phyloP scores from a whole-genome alignment of 1,140 invertebrate species.

The Lordiphosa stackelbergi region DNA sequence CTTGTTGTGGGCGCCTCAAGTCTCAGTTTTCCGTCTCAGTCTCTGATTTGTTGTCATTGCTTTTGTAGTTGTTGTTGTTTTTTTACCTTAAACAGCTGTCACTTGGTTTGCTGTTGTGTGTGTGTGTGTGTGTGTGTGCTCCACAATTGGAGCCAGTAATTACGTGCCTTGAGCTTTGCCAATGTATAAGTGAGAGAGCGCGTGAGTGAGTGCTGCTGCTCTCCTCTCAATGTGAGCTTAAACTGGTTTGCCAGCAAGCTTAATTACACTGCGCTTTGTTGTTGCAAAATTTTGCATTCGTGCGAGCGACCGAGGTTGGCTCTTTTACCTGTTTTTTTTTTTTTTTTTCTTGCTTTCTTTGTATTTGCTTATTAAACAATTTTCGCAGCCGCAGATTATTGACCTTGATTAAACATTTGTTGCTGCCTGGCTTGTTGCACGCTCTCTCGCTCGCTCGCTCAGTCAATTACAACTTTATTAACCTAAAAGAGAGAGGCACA shows the following conservation, averaged over 20 bases:
- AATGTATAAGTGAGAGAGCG: constrained; percentile 5
- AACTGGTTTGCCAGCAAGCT: constrained; percentile 66
- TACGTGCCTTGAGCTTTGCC: constrained; percentile 20
- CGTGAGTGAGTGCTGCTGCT: constrained; percentile 1
- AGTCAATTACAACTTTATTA: constrained; percentile 23
- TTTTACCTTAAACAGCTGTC: constrained; percentile 70
- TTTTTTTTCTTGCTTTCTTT: constrained; percentile 5
- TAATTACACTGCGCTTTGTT: constrained; percentile 69
- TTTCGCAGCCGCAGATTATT: constrained; percentile 61
- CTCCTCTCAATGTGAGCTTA: constrained; percentile 32
- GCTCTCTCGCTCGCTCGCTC: constrained; percentile 31
- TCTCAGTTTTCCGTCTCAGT: constrained; percentile 1
- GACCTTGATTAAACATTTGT: constrained; percentile 67
- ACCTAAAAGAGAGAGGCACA: constrained; percentile 5
- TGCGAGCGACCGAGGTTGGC: constrained; percentile 1
- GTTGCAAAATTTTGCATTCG: constrained; percentile 60
- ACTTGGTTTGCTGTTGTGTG: constrained; percentile 28
- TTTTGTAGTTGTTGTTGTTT: constrained; percentile 28
- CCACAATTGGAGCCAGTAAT: constrained; percentile 49
- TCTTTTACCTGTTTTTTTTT: constrained; percentile 47
- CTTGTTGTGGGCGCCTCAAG: constrained; percentile 7
- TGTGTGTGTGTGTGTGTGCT: constrained; percentile 26
- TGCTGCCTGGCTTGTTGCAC: constrained; percentile 46
- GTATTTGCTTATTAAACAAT: constrained; percentile 56
- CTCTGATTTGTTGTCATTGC: constrained; percentile 50